Conservation (phyloP, 2,113 vertebrate genomes). For the Anhinga rufa region DNA sequence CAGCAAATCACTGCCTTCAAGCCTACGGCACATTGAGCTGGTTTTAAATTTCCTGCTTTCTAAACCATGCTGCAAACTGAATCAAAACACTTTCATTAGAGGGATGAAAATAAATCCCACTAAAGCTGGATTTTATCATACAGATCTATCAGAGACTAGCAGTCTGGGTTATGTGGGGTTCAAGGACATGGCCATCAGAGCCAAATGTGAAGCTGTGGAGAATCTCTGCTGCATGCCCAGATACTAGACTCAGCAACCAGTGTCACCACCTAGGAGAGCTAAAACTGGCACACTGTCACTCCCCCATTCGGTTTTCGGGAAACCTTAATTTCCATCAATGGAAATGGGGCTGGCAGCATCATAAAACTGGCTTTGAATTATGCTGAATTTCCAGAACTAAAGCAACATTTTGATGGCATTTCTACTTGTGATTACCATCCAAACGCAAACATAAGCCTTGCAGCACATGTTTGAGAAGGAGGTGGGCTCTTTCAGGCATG, state of each 20-base stretch:
- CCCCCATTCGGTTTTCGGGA: not conserved
- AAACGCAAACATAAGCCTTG: not conserved
- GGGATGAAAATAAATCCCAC: conserved; percentile 46
- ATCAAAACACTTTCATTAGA: conserved; percentile 44
- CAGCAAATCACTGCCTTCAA: not conserved
- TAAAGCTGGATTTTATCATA: conserved; percentile 31
- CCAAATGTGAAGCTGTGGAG: not conserved
- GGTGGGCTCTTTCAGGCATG: not conserved
- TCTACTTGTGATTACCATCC: not conserved
- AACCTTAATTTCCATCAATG: not conserved
- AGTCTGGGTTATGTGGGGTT: conserved; percentile 16
- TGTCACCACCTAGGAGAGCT: not conserved
- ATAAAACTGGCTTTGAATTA: not conserved
- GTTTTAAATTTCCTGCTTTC: conserved; percentile 56
- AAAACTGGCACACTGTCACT: not conserved
- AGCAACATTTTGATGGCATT: conserved; percentile 16
- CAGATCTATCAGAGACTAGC: not conserved
- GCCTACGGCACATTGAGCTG: not conserved
- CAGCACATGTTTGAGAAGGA: not conserved
- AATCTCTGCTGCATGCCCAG: not conserved
- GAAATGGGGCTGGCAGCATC: not conserved
- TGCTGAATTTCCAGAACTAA: conserved; percentile 15
- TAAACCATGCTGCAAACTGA: conserved; percentile 28
- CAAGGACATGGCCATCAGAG: not conserved
- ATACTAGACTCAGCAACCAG: not conserved